Base-by-base conservation (phyloP, 2,888 invertebrate genomes). In the Macroteleia sp. region DNA sequence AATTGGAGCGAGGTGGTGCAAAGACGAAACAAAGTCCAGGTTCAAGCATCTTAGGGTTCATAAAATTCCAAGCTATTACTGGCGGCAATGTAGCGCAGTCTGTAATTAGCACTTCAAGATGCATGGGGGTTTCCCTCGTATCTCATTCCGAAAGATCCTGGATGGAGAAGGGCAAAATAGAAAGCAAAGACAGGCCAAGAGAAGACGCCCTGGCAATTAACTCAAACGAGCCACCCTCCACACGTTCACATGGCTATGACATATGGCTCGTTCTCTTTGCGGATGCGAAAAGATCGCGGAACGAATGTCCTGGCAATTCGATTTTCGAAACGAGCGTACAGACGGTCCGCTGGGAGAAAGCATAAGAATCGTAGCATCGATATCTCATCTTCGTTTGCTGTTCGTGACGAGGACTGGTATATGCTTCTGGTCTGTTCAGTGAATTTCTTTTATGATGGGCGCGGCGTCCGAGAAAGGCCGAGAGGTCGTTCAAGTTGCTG, bases 21-120 rank as follows among this genome's bases (percentile, higher is more conserved):
- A 69, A 54, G 66, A 75, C 67, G 71, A 62, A 70, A 73, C 48
- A 61, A 57, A 75, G 39, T 70, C 48, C 19, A 77, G 69, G 75
- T 67, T 75, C 79, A 67, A 41, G 71, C 48, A 75, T 74, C 48
- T 57, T 19, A 66, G 80, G 79, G 77, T 85, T 85, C 86, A 86
- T 89, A 88, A 89, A 89, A 88, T 87, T 86, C 79, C 78, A 67
- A 64, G 81, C 85, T 85, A 86, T 87, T 88, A 85, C 87, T 69
- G 81, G 25, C 41, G 85, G 85, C 85, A 87, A 86, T 82, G 81
- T 79, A 82, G 82, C 81, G 84, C 82, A 83, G 83, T 67, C 84
- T 86, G 88, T 88, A 89, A 90, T 90, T 90, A 90, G 87, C 89
- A 89, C 88, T 89, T 89, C 87, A 87, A 86, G 89, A 88, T 90